A percentile compares a stretch with the other conserved stretches of the same genome.
Evolutionary conservation across 2,113 vertebrate species (phyloP).

Genomic region (Pholis gunnellus): DNA sequence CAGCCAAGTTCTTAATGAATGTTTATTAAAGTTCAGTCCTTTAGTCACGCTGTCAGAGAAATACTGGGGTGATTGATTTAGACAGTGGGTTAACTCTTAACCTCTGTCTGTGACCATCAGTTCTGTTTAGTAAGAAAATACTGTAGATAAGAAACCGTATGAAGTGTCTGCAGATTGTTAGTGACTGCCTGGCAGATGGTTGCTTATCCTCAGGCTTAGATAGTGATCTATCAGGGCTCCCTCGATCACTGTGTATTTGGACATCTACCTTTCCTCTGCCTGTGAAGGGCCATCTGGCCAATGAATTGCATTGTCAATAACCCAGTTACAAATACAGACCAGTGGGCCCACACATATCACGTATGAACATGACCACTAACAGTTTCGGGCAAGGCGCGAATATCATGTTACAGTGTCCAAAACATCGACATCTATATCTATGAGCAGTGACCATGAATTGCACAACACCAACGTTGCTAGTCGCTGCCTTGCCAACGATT

Average conservation of each 20-base stretch:
- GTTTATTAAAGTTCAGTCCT: neutral
- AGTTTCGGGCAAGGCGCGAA: fast-evolving
- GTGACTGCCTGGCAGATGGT: conserved; percentile 53
- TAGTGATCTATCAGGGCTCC: conserved; percentile 32
- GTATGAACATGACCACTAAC: neutral
- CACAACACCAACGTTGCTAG: conserved; percentile 18
- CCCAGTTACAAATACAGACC: neutral
- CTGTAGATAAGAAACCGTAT: conserved; percentile 26
- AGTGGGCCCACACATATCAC: neutral
- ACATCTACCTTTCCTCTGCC: conserved; percentile 18
- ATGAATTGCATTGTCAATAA: neutral
- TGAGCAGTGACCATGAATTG: neutral
- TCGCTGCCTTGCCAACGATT: conserved; percentile 24
- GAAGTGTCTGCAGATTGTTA: conserved; percentile 2
- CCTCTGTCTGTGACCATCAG: neutral
- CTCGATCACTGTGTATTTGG: conserved; percentile 6
- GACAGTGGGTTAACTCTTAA: neutral
- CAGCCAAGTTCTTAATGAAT: neutral
- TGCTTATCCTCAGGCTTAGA: conserved; percentile 57
- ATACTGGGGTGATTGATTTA: neutral
- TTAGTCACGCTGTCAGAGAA: neutral
- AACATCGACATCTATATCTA: neutral
- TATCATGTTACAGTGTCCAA: neutral
- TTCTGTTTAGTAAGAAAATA: neutral
- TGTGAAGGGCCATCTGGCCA: conserved; percentile 29